Evolutionary conservation across 2,797 vertebrate species (phyloP).

Genomic region (Lophotriccus pileatus): DNA sequence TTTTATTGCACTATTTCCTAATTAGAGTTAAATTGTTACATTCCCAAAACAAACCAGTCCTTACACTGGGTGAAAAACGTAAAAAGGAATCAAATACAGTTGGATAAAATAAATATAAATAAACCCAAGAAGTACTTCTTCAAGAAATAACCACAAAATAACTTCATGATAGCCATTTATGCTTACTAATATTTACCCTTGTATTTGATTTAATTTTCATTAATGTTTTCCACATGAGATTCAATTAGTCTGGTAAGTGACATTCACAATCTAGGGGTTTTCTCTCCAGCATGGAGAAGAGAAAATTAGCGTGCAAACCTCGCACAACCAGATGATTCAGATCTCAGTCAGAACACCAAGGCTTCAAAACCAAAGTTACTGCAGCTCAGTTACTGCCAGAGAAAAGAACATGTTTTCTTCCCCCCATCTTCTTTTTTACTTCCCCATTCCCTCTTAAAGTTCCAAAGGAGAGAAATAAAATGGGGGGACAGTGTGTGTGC

Average conservation of each 20-base stretch:
- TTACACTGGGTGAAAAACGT: not conserved
- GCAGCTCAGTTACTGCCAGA: not conserved
- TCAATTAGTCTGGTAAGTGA: not conserved
- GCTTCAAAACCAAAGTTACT: not conserved
- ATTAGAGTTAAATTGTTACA: not conserved
- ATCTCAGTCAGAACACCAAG: not conserved
- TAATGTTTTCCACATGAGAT: not conserved
- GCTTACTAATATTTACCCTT: not conserved
- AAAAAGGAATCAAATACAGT: not conserved
- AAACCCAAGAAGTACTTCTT: not conserved
- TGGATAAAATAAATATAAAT: not conserved
- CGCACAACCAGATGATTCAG: not conserved
- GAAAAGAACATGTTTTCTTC: not conserved
- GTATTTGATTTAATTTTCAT: not conserved
- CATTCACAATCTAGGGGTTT: not conserved
- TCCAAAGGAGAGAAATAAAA: not conserved
- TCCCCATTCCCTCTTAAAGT: not conserved
- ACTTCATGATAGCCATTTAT: not conserved
- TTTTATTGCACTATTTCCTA: not conserved
- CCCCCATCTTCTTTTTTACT: not conserved
- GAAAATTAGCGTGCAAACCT: not conserved
- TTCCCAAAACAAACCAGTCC: not conserved
- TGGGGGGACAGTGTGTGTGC: fast-evolving
- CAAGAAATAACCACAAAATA: not conserved
- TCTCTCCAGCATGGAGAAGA: not conserved